These are phyloP conservation scores for Crotophaga sulcirostris DNA, from an alignment of 2,113 vertebrate species.

Conservation along the genomic window DNA sequence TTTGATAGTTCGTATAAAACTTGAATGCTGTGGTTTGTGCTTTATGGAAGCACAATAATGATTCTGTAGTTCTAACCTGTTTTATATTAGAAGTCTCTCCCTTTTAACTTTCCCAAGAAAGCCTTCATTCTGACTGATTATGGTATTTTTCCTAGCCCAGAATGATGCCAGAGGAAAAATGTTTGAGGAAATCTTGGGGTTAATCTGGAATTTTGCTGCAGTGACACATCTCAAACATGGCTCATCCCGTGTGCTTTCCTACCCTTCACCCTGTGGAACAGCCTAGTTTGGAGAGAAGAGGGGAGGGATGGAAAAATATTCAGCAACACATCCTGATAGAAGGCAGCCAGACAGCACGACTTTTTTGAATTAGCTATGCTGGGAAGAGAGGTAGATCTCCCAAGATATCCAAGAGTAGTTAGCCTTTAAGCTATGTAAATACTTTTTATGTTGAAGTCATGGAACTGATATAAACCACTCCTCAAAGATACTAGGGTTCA, in stretches of 20 bases:
- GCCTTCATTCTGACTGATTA: neutral
- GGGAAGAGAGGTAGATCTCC: neutral
- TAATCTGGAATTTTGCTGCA: neutral
- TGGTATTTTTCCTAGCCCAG: neutral
- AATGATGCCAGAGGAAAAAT: neutral
- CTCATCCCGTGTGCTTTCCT: neutral
- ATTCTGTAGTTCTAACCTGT: neutral
- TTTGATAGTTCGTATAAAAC: neutral
- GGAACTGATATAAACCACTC: neutral
- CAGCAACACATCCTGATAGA: neutral
- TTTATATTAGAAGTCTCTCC: constrained; percentile 5
- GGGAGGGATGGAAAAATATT: neutral
- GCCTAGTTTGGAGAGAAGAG: neutral
- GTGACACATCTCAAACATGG: neutral
- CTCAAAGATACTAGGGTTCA: neutral
- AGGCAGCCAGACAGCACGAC: fast-evolving
- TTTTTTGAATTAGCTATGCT: neutral
- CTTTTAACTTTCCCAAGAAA: constrained; percentile 23
- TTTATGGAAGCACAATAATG: neutral
- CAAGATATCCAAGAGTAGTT: neutral
- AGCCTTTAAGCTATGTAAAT: neutral
- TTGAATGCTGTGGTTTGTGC: neutral
- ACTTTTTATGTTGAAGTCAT: neutral
- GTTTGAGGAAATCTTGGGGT: neutral
- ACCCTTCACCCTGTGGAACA: neutral